phyloP scores from a whole-genome alignment of 2,797 vertebrate species.

The Cyprinodon diabolis region DNA sequence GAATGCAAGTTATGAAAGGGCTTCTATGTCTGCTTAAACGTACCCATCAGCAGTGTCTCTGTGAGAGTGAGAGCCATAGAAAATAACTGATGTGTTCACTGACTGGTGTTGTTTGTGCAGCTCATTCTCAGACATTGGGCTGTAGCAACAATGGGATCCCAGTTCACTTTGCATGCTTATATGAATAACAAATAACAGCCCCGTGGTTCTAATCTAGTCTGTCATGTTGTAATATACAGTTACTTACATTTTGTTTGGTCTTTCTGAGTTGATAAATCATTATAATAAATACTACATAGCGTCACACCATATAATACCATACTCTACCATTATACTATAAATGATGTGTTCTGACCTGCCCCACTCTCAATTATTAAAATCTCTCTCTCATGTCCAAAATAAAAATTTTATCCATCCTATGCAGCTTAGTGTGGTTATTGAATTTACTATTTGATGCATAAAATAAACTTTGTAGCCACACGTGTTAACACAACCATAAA shows the following conservation, averaged over 20 bases:
- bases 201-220: conserved; percentile 18
- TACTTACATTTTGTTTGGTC: neutral
- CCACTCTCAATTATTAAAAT: neutral
- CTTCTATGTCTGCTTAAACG: conserved; percentile 68
- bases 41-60: conserved; percentile 70
- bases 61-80: conserved; percentile 36
- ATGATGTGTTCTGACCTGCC: neutral
- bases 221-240: neutral
- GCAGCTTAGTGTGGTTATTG: neutral
- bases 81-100: conserved; percentile 37
- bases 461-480: neutral
- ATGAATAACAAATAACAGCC: conserved; percentile 42
- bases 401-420: conserved; percentile 1
- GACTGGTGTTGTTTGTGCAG: conserved; percentile 58
- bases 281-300: neutral
- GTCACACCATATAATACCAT: conserved; percentile 5
- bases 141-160: conserved; percentile 58
- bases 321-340: conserved; percentile 8
- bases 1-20: conserved; percentile 76
- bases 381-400: conserved; percentile 1
- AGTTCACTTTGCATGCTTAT: conserved; percentile 36
- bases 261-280: conserved; percentile 3
- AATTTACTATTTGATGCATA: neutral
- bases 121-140: conserved; percentile 46
- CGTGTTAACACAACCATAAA: neutral